A percentile compares a stretch with the other conserved stretches of the same genome.
phyloP scores from a whole-genome alignment of 2,113 vertebrate species.

The Ochotona curzoniae region DNA sequence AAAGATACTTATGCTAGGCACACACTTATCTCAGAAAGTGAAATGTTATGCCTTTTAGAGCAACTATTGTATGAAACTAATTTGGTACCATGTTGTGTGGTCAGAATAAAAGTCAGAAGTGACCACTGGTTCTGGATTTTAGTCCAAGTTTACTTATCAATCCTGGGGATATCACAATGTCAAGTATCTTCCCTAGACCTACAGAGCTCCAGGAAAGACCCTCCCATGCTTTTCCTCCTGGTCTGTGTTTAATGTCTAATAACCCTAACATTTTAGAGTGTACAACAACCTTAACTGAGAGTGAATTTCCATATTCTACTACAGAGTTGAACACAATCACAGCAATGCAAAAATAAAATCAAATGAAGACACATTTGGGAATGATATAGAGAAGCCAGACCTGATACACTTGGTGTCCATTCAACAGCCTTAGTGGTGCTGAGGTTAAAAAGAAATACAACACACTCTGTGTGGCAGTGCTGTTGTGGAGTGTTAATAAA shows the following conservation, averaged over 20 bases:
- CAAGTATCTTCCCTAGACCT: neutral
- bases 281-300: neutral
- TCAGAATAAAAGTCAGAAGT: neutral
- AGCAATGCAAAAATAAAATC: neutral
- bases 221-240: neutral
- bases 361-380: neutral
- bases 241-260: neutral
- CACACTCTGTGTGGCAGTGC: neutral
- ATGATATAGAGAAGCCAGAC: neutral
- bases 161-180: neutral
- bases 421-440: neutral
- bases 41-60: neutral
- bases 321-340: neutral
- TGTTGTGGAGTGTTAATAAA: neutral
- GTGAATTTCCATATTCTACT: neutral
- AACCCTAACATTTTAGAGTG: neutral
- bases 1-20: accelerated
- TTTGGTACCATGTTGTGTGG: neutral
- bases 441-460: neutral
- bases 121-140: neutral
- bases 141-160: neutral
- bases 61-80: neutral
- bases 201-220: neutral
- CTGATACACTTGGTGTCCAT: neutral
- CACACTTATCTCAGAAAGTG: neutral